Conservation (phyloP, 2,797 vertebrate genomes). For the Tamandua tetradactyla region DNA sequence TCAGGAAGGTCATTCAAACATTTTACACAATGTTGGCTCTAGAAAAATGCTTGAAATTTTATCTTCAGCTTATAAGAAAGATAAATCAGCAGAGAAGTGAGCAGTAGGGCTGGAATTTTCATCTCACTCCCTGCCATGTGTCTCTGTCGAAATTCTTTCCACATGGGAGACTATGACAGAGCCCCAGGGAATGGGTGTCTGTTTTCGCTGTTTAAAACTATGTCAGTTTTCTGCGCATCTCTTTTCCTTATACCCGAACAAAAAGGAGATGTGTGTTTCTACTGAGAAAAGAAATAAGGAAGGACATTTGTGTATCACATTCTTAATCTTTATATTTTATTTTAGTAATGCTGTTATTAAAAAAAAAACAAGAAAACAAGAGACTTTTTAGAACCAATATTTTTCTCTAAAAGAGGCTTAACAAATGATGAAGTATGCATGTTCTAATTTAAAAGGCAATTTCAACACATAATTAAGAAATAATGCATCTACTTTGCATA, state of each 20-base stretch:
- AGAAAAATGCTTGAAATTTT: constrained; percentile 16
- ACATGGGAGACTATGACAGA: background rate
- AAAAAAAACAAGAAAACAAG: background rate
- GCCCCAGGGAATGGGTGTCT: background rate
- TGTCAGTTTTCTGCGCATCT: background rate
- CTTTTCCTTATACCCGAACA: background rate
- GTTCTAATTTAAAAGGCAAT: background rate
- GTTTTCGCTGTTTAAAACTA: background rate
- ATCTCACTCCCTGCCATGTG: background rate
- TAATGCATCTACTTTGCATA: background rate
- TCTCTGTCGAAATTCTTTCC: background rate
- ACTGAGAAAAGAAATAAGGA: background rate
- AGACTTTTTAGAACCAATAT: background rate
- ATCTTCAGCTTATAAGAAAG: constrained; percentile 39
- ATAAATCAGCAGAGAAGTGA: background rate
- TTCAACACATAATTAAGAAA: constrained; percentile 10
- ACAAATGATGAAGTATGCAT: background rate
- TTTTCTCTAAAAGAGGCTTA: background rate
- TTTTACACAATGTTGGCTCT: background rate
- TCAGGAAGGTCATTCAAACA: background rate
- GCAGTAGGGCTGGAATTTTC: background rate
- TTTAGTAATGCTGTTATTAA: background rate
- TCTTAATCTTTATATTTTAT: background rate
- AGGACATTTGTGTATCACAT: background rate
- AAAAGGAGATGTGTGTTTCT: background rate